Conservation (phyloP, 2,888 invertebrate species). For the Synanthedon myopaeformis region DNA sequence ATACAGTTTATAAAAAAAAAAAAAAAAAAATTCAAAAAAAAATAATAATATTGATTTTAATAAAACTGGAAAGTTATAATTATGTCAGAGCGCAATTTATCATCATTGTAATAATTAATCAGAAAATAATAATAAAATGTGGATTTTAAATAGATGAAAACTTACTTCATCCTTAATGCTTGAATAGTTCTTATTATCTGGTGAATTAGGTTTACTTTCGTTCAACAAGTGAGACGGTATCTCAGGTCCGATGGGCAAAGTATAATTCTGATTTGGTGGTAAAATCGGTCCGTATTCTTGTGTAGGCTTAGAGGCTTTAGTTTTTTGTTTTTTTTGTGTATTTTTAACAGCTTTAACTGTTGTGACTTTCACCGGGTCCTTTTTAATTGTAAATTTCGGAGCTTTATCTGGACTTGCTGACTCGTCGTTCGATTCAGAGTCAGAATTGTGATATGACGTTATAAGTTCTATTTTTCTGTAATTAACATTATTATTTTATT, state of each 20-base stretch:
- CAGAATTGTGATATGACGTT: constrained; percentile 66
- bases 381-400: constrained; percentile 7
- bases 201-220: constrained; percentile 16
- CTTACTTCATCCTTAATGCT: constrained; percentile 24
- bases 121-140: not conserved
- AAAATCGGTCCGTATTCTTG: constrained; percentile 43
- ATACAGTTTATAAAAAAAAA: no score
- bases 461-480: constrained; percentile 70
- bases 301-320: constrained; percentile 15
- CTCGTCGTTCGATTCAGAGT: constrained; percentile 67
- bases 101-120: constrained; percentile 31
- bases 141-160: not conserved
- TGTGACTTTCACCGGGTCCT: constrained; percentile 9
- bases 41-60: constrained; percentile 14
- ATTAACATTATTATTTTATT: no score
- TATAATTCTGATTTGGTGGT: constrained; percentile 43
- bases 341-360: constrained; percentile 10
- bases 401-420: constrained; percentile 24
- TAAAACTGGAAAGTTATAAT: constrained; percentile 27
- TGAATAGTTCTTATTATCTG: constrained; percentile 13
- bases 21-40: no score
- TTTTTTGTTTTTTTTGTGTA: constrained; percentile 34
- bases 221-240: constrained; percentile 29
- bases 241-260: constrained; percentile 48
- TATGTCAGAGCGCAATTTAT: constrained; percentile 30